phyloP scores from a whole-genome alignment of 2,888 invertebrate genomes.

The Amblyjoppa fuscipennis region DNA sequence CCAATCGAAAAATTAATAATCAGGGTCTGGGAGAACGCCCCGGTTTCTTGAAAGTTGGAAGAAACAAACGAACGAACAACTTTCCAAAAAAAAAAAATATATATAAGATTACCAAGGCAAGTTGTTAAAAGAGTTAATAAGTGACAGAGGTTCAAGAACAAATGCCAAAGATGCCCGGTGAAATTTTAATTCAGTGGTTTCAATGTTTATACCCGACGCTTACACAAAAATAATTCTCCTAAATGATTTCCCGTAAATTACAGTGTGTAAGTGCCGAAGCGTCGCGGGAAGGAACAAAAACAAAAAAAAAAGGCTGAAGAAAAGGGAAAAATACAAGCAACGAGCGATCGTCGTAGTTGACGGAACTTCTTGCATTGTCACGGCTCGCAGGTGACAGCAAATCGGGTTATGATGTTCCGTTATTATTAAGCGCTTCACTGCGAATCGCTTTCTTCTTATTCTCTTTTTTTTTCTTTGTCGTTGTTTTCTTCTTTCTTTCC shows the following conservation, averaged over 20 bases:
- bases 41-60: too few species aligned
- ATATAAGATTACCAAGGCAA: too few species aligned
- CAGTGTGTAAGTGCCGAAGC: conserved; percentile 19
- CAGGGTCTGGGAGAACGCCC: too few species aligned
- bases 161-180: too few species aligned
- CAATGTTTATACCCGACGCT: not conserved
- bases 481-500: conserved; percentile 17
- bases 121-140: too few species aligned
- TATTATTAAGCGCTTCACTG: conserved; percentile 68
- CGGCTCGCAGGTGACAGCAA: conserved; percentile 69
- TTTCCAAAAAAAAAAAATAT: too few species aligned
- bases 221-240: not conserved
- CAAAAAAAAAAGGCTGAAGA: conserved; percentile 18
- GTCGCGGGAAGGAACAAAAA: not conserved
- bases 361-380: conserved; percentile 63
- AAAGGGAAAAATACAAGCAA: conserved; percentile 36
- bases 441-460: conserved; percentile 36
- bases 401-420: conserved; percentile 69
- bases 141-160: too few species aligned
- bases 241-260: not conserved
- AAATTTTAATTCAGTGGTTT: too few species aligned
- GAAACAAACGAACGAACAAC: too few species aligned
- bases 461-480: conserved; percentile 8
- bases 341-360: conserved; percentile 42
- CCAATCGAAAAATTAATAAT: too few species aligned